phyloP scores from a whole-genome alignment of 2,797 vertebrate genomes.

The Paguma larvata region DNA sequence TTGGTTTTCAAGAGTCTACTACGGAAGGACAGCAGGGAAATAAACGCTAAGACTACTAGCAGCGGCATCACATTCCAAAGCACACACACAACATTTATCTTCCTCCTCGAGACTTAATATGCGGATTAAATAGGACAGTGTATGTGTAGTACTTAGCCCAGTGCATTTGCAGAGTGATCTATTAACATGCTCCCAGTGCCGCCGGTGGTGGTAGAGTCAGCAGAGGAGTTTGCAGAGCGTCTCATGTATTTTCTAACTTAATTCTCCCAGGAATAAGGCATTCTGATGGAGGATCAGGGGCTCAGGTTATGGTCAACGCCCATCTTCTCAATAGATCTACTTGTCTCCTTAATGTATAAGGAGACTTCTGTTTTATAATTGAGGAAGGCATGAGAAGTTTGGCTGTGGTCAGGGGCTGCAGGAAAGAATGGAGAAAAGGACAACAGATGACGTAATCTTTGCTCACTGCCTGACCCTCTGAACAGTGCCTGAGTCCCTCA shows the following conservation, averaged over 20 bases:
- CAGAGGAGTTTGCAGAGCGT: background rate
- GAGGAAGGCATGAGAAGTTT: background rate
- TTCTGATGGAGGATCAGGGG: background rate
- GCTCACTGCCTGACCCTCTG: background rate
- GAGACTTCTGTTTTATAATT: background rate
- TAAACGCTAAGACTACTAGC: background rate
- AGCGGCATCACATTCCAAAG: background rate
- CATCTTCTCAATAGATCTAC: background rate
- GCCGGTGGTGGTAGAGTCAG: background rate
- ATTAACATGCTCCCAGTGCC: background rate
- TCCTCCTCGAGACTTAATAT: background rate
- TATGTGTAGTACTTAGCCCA: background rate
- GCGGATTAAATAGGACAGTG: background rate
- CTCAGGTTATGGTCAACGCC: background rate
- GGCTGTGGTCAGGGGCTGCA: background rate
- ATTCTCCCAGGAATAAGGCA: background rate
- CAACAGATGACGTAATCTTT: background rate
- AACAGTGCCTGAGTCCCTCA: background rate
- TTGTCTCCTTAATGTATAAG: background rate
- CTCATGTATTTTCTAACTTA: slow-evolving; percentile 32
- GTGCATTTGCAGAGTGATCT: slow-evolving; percentile 19
- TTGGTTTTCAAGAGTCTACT: slow-evolving; percentile 13
- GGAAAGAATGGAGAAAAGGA: background rate
- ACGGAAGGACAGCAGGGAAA: slow-evolving; percentile 12
- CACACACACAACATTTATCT: background rate